phyloP scores from a whole-genome alignment of 1,140 invertebrate genomes.

The Zaprionus kolodkinae region DNA sequence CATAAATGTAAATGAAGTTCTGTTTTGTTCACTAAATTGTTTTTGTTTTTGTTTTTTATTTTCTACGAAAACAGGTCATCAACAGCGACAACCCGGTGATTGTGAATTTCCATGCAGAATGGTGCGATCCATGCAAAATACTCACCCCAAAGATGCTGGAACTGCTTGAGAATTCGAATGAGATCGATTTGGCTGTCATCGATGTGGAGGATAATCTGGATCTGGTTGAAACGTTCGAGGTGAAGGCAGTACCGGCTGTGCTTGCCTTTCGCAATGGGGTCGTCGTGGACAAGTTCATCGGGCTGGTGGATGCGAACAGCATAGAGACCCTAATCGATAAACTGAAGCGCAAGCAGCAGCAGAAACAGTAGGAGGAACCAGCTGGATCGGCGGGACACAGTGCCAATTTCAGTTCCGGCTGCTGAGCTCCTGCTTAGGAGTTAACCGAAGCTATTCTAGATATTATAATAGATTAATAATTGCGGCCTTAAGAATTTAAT shows the following conservation, averaged over 20 bases:
- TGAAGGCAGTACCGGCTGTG: slow-evolving; percentile 96
- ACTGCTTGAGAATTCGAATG: slow-evolving; percentile 90
- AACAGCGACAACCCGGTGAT: slow-evolving; percentile 92
- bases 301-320: slow-evolving; percentile 93
- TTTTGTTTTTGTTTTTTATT: background rate
- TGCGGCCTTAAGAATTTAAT: slow-evolving; percentile 53
- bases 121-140: slow-evolving; percentile 98
- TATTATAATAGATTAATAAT: slow-evolving; percentile 23
- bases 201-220: slow-evolving; percentile 96
- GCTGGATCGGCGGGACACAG: too few relatives aligned
- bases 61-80: slow-evolving; percentile 87
- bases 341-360: slow-evolving; percentile 84
- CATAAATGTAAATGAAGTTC: slow-evolving; percentile 12
- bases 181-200: slow-evolving; percentile 94
- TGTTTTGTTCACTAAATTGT: background rate
- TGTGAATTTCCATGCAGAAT: slow-evolving; percentile 95
- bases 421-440: background rate
- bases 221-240: slow-evolving; percentile 90
- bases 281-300: slow-evolving; percentile 96
- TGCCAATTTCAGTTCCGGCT: background rate
- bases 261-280: slow-evolving; percentile 94
- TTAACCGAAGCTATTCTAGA: slow-evolving; percentile 6
- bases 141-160: slow-evolving; percentile 95
- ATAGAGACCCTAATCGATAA: slow-evolving; percentile 93
- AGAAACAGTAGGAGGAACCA: slow-evolving; percentile 61